Percentiles rank a stretch among this genome's conserved stretches.
These are phyloP conservation scores for Guaruba guarouba DNA, from an alignment of 2,113 vertebrate genomes.

Conservation along the genomic window DNA sequence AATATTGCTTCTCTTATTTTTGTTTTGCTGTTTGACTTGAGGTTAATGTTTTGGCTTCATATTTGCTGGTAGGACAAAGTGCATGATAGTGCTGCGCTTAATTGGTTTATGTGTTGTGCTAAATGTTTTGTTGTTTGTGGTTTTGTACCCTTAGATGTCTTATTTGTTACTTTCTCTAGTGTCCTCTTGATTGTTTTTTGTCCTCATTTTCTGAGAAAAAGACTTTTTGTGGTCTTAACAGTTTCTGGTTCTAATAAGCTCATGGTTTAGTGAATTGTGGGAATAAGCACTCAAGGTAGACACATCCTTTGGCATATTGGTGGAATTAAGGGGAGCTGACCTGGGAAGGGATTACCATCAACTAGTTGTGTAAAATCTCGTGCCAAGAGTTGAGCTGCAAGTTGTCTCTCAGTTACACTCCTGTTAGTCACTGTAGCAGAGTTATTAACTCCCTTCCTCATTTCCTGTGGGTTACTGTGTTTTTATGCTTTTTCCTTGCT, in stretches of 20 bases:
- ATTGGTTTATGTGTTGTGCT: not conserved
- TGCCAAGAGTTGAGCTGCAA: not conserved
- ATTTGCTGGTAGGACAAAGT: not conserved
- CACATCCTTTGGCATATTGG: not conserved
- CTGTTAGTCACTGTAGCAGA: not conserved
- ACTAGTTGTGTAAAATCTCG: not conserved
- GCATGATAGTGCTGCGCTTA: not conserved
- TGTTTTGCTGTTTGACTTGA: not conserved
- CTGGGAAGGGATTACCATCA: not conserved
- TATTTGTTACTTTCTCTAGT: not conserved
- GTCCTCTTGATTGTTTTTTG: not conserved
- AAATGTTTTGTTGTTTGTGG: not conserved
- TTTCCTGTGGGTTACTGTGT: not conserved
- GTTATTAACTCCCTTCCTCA: not conserved
- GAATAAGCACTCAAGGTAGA: not conserved
- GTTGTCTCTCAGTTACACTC: not conserved
- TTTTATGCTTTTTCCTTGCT: not conserved
- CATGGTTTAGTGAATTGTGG: not conserved
- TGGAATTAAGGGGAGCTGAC: not conserved
- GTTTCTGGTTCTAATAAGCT: not conserved
- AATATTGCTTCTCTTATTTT: not conserved
- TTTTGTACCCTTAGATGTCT: not conserved
- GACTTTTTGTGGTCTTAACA: not conserved
- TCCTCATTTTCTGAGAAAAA: not conserved
- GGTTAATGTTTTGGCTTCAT: constrained; percentile 3